Evolutionary conservation across 2,113 vertebrate genomes (phyloP).

Genomic region (Globicephala melas): DNA sequence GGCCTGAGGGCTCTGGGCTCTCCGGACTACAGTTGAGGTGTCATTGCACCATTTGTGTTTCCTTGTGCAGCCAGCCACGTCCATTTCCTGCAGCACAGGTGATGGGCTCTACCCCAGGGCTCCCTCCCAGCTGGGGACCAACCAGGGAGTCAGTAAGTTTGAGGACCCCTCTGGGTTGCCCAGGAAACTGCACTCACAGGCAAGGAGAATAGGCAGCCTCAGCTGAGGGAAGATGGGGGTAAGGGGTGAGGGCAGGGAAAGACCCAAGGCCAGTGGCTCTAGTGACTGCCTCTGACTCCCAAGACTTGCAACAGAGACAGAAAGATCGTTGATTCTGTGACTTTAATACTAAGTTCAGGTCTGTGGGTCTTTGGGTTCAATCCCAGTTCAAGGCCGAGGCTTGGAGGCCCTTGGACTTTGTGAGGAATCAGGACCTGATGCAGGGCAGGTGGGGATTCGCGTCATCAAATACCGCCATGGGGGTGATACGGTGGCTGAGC

Average conservation of each 20-base stretch:
- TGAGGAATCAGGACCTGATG: not conserved
- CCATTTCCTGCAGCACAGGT: not conserved
- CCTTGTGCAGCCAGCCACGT: rapidly evolving
- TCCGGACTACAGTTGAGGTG: not conserved
- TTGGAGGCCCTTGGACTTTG: not conserved
- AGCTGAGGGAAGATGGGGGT: rapidly evolving
- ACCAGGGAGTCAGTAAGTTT: not conserved
- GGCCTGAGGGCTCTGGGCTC: too few relatives aligned
- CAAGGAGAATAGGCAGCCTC: not conserved
- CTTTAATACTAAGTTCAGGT: not conserved
- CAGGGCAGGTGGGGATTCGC: not conserved
- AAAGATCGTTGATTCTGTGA: not conserved
- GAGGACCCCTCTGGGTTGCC: not conserved
- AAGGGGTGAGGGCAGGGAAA: not conserved
- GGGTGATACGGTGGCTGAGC: too few relatives aligned
- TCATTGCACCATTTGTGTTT: not conserved
- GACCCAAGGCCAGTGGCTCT: too few relatives aligned
- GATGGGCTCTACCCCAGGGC: not conserved
- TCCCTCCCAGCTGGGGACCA: not conserved
- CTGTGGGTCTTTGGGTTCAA: not conserved
- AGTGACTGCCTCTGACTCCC: too few relatives aligned
- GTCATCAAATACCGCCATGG: rapidly evolving
- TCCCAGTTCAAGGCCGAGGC: not conserved
- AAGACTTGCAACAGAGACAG: not conserved
- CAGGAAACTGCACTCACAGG: not conserved